These are phyloP conservation scores for Ochropacha duplaris DNA, from an alignment of 2,888 invertebrate species.

Conservation along the genomic window DNA sequence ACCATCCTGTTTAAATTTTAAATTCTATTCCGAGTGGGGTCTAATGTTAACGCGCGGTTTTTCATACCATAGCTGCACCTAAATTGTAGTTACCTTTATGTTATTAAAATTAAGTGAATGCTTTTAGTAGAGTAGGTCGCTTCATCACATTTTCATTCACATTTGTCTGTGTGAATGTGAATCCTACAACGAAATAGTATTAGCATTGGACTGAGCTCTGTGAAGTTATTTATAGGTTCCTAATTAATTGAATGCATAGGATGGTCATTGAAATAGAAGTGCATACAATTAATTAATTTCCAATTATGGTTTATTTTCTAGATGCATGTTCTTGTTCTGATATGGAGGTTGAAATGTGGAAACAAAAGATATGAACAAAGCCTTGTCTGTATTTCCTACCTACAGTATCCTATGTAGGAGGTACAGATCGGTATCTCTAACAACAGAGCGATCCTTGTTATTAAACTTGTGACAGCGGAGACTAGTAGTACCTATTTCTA, in stretches of 20 bases:
- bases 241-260: neutral
- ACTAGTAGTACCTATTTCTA: neutral
- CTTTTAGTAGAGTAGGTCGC: neutral
- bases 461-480: neutral
- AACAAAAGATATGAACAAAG: neutral
- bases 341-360: neutral
- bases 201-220: neutral
- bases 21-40: constrained; percentile 39
- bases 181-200: neutral
- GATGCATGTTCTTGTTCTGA: neutral
- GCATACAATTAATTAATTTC: neutral
- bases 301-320: neutral
- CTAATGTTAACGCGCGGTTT: constrained; percentile 27
- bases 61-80: constrained; percentile 10
- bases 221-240: neutral
- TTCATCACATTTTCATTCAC: neutral
- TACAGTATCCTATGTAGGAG: too few relatives aligned
- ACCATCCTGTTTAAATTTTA: constrained; percentile 41
- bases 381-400: neutral
- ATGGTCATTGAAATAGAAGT: neutral
- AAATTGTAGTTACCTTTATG: constrained; percentile 9
- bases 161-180: neutral
- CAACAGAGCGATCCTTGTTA: too few relatives aligned
- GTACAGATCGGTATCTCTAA: too few relatives aligned
- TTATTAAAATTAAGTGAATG: constrained; percentile 1